Evolutionary conservation across 2,888 invertebrate species (phyloP).

Genomic region (Callyntrura sp.): DNA sequence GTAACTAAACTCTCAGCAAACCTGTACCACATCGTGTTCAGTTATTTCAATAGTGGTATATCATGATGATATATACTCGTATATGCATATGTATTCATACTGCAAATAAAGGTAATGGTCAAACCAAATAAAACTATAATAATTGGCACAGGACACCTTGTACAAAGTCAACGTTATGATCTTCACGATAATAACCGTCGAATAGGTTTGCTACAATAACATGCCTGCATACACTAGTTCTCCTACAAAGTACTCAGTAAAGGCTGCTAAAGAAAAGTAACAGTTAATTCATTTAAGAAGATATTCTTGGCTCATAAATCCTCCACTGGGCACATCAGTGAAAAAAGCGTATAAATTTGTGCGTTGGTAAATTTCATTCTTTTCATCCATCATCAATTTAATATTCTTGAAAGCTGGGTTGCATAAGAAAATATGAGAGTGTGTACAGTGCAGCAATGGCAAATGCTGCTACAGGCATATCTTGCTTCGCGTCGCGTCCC

Average conservation of each 20-base stretch:
- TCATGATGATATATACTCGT: neutral
- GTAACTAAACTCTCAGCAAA: slow-evolving; percentile 25
- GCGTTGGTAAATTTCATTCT: slow-evolving; percentile 47
- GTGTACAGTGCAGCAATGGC: slow-evolving; percentile 5
- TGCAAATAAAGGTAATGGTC: slow-evolving; percentile 1
- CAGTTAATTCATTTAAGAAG: slow-evolving; percentile 57
- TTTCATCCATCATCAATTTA: slow-evolving; percentile 50
- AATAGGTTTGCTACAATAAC: neutral
- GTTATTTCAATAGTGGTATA: neutral
- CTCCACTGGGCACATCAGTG: slow-evolving; percentile 26
- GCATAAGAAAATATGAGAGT: neutral
- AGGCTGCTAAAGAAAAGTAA: slow-evolving; percentile 67
- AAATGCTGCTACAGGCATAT: neutral
- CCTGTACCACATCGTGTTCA: slow-evolving; percentile 30
- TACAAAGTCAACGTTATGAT: slow-evolving; percentile 69
- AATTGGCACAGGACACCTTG: slow-evolving; percentile 72
- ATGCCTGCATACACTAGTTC: neutral
- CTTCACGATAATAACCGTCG: slow-evolving; percentile 44
- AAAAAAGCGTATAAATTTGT: neutral
- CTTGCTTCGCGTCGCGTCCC: neutral
- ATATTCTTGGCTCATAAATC: slow-evolving; percentile 64
- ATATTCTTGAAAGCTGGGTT: slow-evolving; percentile 55
- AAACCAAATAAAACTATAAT: slow-evolving; percentile 21
- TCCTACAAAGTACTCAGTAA: slow-evolving; percentile 40
- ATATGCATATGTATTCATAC: neutral